These are phyloP conservation scores for Alloscopus bannaensis DNA, from an alignment of 2,888 invertebrate genomes.

Conservation along the genomic window DNA sequence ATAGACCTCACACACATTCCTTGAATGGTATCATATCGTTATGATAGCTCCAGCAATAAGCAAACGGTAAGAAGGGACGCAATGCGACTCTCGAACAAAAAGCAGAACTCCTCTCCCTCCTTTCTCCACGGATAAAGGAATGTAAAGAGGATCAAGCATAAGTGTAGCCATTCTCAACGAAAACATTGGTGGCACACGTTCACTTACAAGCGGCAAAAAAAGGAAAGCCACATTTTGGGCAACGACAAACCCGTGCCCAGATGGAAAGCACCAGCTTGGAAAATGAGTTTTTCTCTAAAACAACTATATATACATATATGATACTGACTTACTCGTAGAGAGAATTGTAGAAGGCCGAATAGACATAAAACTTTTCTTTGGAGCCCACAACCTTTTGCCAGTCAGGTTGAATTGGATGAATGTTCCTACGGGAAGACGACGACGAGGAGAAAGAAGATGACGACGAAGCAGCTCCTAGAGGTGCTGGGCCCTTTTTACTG, in stretches of 20 bases:
- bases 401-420: constrained; percentile 70
- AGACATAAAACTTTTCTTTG: constrained; percentile 87
- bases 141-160: background rate
- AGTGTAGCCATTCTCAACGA: background rate
- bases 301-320: background rate
- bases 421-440: constrained; percentile 51
- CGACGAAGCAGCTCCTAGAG: constrained; percentile 41
- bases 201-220: background rate
- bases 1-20: too few species aligned
- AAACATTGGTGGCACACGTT: constrained; percentile 19
- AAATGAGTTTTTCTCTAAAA: constrained; percentile 59
- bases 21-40: constrained; percentile 45
- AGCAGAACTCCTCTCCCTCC: background rate
- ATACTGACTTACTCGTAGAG: constrained; percentile 69
- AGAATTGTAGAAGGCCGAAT: constrained; percentile 90
- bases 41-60: constrained; percentile 23
- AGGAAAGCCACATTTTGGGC: constrained; percentile 15
- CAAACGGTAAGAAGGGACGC: constrained; percentile 55
- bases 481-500: constrained; percentile 42
- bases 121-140: background rate
- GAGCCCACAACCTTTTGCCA: constrained; percentile 75
- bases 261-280: constrained; percentile 46
- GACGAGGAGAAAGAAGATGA: constrained; percentile 24
- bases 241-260: background rate
- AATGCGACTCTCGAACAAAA: constrained; percentile 61